Percentiles rank a stretch among this genome's conserved stretches.
phyloP scores from a whole-genome alignment of 2,113 vertebrate genomes.

The Otis tarda region DNA sequence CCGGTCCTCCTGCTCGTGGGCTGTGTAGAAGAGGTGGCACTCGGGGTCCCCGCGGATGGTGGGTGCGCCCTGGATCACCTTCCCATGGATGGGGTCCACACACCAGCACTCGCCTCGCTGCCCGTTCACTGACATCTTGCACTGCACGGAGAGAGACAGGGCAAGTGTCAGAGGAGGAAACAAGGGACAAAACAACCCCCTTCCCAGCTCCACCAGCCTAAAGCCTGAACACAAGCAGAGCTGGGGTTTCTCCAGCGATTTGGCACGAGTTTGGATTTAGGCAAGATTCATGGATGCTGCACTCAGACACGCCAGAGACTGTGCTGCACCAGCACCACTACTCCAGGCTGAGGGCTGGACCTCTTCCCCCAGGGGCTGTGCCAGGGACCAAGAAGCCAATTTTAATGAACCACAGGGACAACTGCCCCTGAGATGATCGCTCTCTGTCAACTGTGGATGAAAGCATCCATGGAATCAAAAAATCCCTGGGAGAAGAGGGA shows the following conservation, averaged over 20 bases:
- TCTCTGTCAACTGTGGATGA: not conserved
- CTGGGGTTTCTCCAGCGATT: not conserved
- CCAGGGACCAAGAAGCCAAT: not conserved
- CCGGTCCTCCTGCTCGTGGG: constrained; percentile 81
- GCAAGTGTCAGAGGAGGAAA: not conserved
- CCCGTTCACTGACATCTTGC: constrained; percentile 95
- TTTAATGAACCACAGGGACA: not conserved
- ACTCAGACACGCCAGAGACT: not conserved
- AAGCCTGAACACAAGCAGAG: not conserved
- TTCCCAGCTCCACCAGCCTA: not conserved
- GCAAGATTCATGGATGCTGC: not conserved
- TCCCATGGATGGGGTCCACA: constrained; percentile 89
- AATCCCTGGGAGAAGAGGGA: not conserved
- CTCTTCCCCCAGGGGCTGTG: not conserved
- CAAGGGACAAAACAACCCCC: not conserved
- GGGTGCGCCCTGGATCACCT: constrained; percentile 84
- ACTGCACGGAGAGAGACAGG: constrained; percentile 73
- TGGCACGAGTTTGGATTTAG: not conserved
- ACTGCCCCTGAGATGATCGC: not conserved
- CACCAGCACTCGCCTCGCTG: constrained; percentile 98
- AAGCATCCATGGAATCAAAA: not conserved
- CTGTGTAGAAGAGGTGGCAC: constrained; percentile 88
- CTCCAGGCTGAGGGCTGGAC: not conserved
- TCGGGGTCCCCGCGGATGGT: constrained; percentile 91
- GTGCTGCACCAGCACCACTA: not conserved